Evolutionary conservation across 92 coral and sea anemone genomes (phyloP).

Genomic region (Ricordea florida): DNA sequence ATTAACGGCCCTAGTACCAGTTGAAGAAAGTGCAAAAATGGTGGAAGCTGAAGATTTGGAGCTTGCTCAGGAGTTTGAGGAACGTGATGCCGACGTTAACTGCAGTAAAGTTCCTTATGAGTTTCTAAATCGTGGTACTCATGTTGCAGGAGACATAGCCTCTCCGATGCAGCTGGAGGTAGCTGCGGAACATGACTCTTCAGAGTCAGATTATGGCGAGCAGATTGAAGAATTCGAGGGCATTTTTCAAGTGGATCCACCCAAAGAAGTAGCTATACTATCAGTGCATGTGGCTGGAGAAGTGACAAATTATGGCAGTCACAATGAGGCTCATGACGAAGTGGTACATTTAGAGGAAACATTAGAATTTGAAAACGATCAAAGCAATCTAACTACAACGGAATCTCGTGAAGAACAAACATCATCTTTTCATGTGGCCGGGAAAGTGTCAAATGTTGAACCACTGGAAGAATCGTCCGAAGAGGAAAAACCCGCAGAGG

Average conservation of each 20-base stretch:
- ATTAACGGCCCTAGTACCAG: not conserved
- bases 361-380: constrained; percentile 43
- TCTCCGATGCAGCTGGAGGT: not conserved
- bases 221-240: constrained; percentile 21
- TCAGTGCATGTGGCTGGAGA: constrained; percentile 13
- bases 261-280: not conserved
- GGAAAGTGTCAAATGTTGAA: constrained; percentile 18
- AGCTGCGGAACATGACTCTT: constrained; percentile 30
- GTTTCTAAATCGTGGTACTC: not conserved
- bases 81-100: constrained; percentile 25
- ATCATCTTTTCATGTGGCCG: constrained; percentile 16
- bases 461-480: constrained; percentile 31
- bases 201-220: constrained; percentile 34
- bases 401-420: not conserved
- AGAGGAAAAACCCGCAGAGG: constrained; percentile 17
- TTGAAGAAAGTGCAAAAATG: constrained; percentile 4
- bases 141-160: constrained; percentile 34
- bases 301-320: not conserved
- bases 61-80: constrained; percentile 29
- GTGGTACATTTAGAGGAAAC: not conserved
- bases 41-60: not conserved
- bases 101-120: constrained; percentile 9
- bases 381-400: not conserved
- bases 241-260: not conserved
- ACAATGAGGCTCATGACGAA: not conserved